Base-by-base conservation (phyloP, 2,113 vertebrate genomes). In the Ammospiza caudacuta region DNA sequence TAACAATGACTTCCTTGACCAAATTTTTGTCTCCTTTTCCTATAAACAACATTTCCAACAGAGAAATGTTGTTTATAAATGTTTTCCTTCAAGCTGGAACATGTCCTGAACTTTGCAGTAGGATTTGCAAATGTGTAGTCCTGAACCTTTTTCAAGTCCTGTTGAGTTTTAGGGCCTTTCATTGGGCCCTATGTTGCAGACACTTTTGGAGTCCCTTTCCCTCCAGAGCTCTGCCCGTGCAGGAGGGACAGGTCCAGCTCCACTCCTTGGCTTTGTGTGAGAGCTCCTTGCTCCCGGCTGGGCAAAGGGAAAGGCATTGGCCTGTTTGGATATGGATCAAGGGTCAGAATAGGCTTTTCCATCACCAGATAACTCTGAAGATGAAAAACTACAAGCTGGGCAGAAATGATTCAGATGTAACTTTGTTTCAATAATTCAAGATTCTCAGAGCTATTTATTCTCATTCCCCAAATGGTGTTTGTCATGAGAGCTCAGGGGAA, bases 341-440 rank as follows among this genome's bases (percentile, higher is more conserved):
- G 31, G 22, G 19, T 54, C 24, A 86, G 43, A 67, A 31, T 0
- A 35, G 14, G 37, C 52, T 76, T 81, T 90, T 89, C 72, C 44
- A n/a, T 41, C 69, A 33, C 25, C 29, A 80, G n/a, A 47, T 31
- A 75, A 78, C 12, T 74, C 49, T 35, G 58, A 79, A 93, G 47
- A 82, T 47, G 41, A 59, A 86, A 54, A 91, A 90, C 11, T 7
- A 61, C 55, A 44, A 31, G 16, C 55, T 46, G 31, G 3, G n/a
- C 69, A 67, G 25, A 91, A 92, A 80, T 72, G 4, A 66, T 92
- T 90, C 41, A 18, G 37, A 72, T 93, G 25, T 49, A 92, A 87
- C 66, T 94, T 95, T 82, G 17, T 92, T 95, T 96, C 76, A 96
- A 74, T 97, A 96, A 96, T 96, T 97, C 74, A 96, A 73, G 72